A percentile compares a stretch with the other conserved stretches of the same genome.
phyloP scores from a whole-genome alignment of 2,888 invertebrate species.

The Acleris cristana region DNA sequence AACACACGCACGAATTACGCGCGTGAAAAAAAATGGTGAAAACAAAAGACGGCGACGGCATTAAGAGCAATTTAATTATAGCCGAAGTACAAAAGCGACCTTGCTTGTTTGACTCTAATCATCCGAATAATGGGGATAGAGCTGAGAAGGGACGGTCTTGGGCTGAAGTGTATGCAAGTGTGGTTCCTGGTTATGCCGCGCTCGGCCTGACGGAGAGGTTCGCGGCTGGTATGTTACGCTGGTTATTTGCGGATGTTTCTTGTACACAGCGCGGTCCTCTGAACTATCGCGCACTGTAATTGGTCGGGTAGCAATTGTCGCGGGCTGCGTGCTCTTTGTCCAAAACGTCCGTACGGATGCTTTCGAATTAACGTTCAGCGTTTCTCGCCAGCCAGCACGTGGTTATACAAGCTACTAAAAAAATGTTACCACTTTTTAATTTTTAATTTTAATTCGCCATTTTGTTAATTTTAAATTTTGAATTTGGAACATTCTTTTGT shows the following conservation, averaged over 20 bases:
- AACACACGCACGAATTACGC: slow-evolving; percentile 38
- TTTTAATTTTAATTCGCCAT: background rate
- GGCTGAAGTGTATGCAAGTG: slow-evolving; percentile 76
- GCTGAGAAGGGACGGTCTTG: slow-evolving; percentile 75
- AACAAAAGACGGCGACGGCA: slow-evolving; percentile 70
- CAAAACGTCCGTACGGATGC: slow-evolving; percentile 56
- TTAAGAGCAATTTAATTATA: slow-evolving; percentile 72
- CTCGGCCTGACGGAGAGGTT: slow-evolving; percentile 71
- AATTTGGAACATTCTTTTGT: slow-evolving; percentile 19
- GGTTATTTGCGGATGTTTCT: slow-evolving; percentile 53
- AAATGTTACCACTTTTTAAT: slow-evolving; percentile 13
- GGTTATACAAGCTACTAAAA: slow-evolving; percentile 26
- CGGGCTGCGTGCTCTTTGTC: slow-evolving; percentile 76
- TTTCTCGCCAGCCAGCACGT: slow-evolving; percentile 39
- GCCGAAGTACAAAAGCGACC: slow-evolving; percentile 73
- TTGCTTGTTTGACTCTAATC: slow-evolving; percentile 74
- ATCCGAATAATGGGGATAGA: slow-evolving; percentile 72
- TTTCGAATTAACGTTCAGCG: slow-evolving; percentile 59
- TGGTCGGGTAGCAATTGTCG: slow-evolving; percentile 59
- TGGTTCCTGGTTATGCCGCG: slow-evolving; percentile 73
- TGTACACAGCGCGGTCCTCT: slow-evolving; percentile 41
- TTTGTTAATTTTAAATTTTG: background rate
- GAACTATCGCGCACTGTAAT: slow-evolving; percentile 45
- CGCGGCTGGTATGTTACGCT: slow-evolving; percentile 73
- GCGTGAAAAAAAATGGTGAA: slow-evolving; percentile 61